Percentiles rank a stretch among this genome's conserved stretches.
These are phyloP conservation scores for Zaprionus gabonicus DNA, from an alignment of 1,140 invertebrate genomes.

Conservation along the genomic window DNA sequence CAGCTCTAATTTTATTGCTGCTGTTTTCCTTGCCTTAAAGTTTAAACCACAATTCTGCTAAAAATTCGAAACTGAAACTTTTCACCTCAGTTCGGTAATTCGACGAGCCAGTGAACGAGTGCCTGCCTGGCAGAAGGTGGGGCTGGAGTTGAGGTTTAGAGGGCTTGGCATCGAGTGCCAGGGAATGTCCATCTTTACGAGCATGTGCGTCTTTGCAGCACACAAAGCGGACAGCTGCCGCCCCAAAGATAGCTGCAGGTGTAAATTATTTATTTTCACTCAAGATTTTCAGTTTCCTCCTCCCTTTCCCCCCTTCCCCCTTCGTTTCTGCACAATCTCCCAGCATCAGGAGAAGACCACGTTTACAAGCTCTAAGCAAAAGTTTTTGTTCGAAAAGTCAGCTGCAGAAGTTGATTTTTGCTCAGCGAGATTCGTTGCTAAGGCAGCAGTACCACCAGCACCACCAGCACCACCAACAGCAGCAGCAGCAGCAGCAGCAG, in stretches of 20 bases:
- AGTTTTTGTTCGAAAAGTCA: slow-evolving; percentile 75
- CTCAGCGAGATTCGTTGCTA: slow-evolving; percentile 37
- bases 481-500: slow-evolving; percentile 17
- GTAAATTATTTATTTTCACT: slow-evolving; percentile 84
- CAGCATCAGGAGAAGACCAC: slow-evolving; percentile 28
- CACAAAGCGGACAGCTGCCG: slow-evolving; percentile 30
- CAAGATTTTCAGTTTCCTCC: slow-evolving; percentile 67
- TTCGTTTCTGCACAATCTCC: not conserved
- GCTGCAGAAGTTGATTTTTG: slow-evolving; percentile 79
- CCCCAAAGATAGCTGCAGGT: slow-evolving; percentile 73
- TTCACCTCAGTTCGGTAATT: slow-evolving; percentile 68
- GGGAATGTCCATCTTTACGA: slow-evolving; percentile 47
- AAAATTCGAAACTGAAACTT: slow-evolving; percentile 75
- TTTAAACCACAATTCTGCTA: slow-evolving; percentile 73
- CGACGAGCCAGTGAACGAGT: slow-evolving; percentile 15
- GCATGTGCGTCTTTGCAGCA: slow-evolving; percentile 15
- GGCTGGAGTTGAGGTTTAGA: no score
- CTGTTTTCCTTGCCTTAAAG: slow-evolving; percentile 52
- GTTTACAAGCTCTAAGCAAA: slow-evolving; percentile 64
- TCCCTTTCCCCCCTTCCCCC: no score
- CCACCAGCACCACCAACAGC: slow-evolving; percentile 12
- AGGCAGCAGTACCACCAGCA: slow-evolving; percentile 3
- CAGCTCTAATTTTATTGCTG: slow-evolving; percentile 54
- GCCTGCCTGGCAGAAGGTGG: not conserved
- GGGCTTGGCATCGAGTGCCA: not conserved